Evolutionary conservation across 2,888 invertebrate species (phyloP).

Genomic region (Crossocerus cetratus): DNA sequence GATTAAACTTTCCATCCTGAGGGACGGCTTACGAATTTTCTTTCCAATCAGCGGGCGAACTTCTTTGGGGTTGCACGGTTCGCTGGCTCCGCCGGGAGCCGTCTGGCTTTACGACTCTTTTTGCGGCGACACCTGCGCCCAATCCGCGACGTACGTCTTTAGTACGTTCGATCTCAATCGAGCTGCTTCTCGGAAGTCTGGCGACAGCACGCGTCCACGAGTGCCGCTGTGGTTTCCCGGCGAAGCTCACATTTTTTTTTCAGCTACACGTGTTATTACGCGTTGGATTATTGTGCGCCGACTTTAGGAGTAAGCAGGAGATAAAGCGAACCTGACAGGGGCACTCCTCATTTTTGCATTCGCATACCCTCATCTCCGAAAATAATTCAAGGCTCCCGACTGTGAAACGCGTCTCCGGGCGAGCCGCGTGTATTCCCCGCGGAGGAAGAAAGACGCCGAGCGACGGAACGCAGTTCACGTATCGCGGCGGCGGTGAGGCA

Average conservation of each 20-base stretch:
- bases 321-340: constrained; percentile 16
- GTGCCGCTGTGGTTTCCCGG: not conserved
- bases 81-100: constrained; percentile 14
- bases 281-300: not conserved
- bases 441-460: not conserved
- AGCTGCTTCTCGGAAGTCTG: constrained; percentile 18
- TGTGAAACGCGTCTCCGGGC: not conserved
- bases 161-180: constrained; percentile 43
- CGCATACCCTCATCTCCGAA: constrained; percentile 14
- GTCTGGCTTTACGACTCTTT: constrained; percentile 38
- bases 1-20: constrained; percentile 39
- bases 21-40: constrained; percentile 6
- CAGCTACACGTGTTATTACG: not conserved
- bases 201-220: constrained; percentile 24
- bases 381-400: constrained; percentile 23
- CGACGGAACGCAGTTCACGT: constrained; percentile 40
- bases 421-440: not conserved
- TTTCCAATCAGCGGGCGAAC: constrained; percentile 2
- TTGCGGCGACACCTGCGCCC: constrained; percentile 30
- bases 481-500: constrained; percentile 31
- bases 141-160: constrained; percentile 3
- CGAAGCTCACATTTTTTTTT: not conserved
- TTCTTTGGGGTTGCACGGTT: not conserved
- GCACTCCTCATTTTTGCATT: not conserved
- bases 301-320: not conserved